Percentiles rank a stretch among this genome's conserved stretches.
Evolutionary conservation across 2,797 vertebrate genomes (phyloP).

Genomic region (Argentina silus): DNA sequence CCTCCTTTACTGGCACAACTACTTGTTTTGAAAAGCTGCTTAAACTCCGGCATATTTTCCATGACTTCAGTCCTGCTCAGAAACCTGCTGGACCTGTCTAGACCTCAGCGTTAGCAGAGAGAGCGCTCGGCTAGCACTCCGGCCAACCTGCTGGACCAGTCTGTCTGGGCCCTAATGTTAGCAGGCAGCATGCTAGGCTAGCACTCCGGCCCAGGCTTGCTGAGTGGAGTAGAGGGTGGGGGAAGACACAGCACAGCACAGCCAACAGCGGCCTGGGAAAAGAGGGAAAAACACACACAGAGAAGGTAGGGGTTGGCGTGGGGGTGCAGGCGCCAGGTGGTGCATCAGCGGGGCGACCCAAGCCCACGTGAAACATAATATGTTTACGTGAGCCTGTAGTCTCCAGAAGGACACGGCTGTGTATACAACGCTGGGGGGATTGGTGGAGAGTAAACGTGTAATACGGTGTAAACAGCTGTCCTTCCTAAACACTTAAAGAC

Average conservation of each 20-base stretch:
- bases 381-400: conserved; percentile 30
- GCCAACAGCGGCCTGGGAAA: too few relatives aligned
- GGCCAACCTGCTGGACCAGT: too few relatives aligned
- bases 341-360: conserved; percentile 42
- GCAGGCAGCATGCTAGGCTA: too few relatives aligned
- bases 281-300: not conserved
- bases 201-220: too few relatives aligned
- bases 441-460: conserved; percentile 6
- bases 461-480: conserved; percentile 11
- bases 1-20: conserved; percentile 50
- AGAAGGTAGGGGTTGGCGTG: conserved; percentile 29
- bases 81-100: conserved; percentile 10
- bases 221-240: too few relatives aligned
- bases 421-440: conserved; percentile 1
- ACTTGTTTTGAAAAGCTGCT: conserved; percentile 79
- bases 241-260: conserved; percentile 19
- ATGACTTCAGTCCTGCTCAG: conserved; percentile 77
- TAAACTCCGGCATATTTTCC: conserved; percentile 84
- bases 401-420: conserved; percentile 7
- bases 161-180: too few relatives aligned
- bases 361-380: conserved; percentile 17
- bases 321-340: conserved; percentile 22
- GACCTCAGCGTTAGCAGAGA: not conserved
- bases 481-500: too few relatives aligned
- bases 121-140: too few relatives aligned